These are phyloP conservation scores for Amphibalanus amphitrite DNA, from an alignment of 1,140 invertebrate species.

Conservation along the genomic window DNA sequence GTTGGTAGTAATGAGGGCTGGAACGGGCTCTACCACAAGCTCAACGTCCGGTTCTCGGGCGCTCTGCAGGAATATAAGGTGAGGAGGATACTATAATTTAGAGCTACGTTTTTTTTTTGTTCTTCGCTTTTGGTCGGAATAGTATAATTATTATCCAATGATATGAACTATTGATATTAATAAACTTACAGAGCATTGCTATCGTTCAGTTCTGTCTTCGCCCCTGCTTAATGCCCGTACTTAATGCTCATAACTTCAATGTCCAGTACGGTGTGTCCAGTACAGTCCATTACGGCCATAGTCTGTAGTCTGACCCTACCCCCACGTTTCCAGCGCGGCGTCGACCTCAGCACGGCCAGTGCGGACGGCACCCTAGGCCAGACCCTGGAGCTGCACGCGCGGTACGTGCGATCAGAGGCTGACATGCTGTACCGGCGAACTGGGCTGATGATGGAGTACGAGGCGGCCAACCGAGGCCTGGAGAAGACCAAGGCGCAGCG, in stretches of 20 bases:
- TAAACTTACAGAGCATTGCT: too few species aligned
- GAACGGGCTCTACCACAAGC: constrained; percentile 6
- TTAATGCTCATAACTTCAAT: too few species aligned
- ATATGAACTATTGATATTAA: too few species aligned
- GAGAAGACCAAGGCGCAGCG: constrained; percentile 31
- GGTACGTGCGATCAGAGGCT: constrained; percentile 26
- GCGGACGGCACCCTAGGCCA: constrained; percentile 28
- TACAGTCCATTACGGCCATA: too few species aligned
- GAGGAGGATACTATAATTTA: constrained; percentile 12
- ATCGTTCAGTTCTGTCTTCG: too few species aligned
- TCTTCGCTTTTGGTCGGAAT: too few species aligned
- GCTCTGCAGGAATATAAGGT: neutral
- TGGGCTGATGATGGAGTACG: constrained; percentile 28
- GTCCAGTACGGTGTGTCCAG: too few species aligned
- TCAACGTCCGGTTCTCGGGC: neutral
- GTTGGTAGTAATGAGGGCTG: constrained; percentile 13
- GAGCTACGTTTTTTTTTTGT: too few species aligned
- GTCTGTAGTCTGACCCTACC: too few species aligned
- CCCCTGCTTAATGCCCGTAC: too few species aligned
- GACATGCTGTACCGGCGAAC: constrained; percentile 30
- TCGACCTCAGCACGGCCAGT: constrained; percentile 18
- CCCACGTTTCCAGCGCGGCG: too few species aligned
- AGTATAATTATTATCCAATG: too few species aligned
- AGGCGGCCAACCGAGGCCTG: constrained; percentile 27
- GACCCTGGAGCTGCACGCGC: constrained; percentile 25